Base-by-base conservation (phyloP, 2,113 vertebrate species). In the Polypterus senegalus region DNA sequence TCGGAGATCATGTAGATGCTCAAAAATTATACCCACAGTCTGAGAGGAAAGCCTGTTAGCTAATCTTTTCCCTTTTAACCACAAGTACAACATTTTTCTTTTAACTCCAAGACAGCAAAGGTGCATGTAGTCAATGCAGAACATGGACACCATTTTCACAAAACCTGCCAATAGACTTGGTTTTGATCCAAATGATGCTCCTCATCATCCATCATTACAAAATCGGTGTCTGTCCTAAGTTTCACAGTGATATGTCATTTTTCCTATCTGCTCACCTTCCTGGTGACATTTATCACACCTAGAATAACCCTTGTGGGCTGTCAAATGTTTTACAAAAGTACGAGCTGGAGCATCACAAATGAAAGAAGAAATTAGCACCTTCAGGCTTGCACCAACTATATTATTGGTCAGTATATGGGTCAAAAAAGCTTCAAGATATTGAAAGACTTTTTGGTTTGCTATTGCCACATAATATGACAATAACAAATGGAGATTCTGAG, bases 331-430 rank as follows among this genome's bases (percentile, higher is more conserved):
- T 54, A 54, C 52, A 54, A 9, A 54, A n/a, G 52, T 3, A 9
- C 52, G 52, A 54, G 52, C 52, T 54, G 52, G 52, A 54, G 3
- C 52, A 54, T 54, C 52, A 54, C 52, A 54, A n/a, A 54, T 54
- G n/a, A 54, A 54, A 54, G 52, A 54, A n/a, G 52, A 54, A 8
- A 54, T n/a, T 9, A 54, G 3, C 8, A 54, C 52, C n/a, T 8
- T 54, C 52, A 54, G n/a, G n/a, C 8, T 8, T 3, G 8, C n/a
- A 54, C 52, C 52, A n/a, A n/a, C n/a, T n/a, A 54, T 8, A 54
- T 3, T n/a, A 3, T 54, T 54, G 27, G 27, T 27, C 27, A 27
- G 27, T 27, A 27, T 27, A 27, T 27, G 27, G 27, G 27, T 27
- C 2, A 27, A 27, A 27, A 27, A 27, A 27, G 27, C 27, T 27